These are phyloP conservation scores for Opisthograptis luteolata DNA, from an alignment of 2,888 invertebrate genomes.

Conservation along the genomic window DNA sequence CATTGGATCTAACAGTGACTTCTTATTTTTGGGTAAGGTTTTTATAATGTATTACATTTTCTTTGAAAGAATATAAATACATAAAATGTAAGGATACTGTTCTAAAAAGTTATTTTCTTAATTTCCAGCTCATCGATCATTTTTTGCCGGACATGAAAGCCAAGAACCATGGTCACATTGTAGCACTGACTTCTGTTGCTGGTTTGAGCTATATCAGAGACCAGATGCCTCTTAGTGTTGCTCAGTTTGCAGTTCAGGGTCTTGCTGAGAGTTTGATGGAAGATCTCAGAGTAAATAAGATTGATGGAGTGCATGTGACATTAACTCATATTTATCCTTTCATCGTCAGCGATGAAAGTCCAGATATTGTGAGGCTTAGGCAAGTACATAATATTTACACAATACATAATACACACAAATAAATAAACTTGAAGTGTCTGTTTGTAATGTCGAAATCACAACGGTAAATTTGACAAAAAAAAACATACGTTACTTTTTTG, in stretches of 20 bases:
- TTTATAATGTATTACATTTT: background rate
- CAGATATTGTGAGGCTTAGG: conserved; percentile 82
- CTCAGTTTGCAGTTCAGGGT: conserved; percentile 87
- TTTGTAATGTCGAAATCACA: no score
- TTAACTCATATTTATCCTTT: conserved; percentile 86
- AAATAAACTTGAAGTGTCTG: no score
- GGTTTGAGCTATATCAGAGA: conserved; percentile 84
- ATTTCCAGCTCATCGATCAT: conserved; percentile 80
- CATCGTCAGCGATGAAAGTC: conserved; percentile 81
- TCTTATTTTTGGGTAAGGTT: conserved; percentile 86
- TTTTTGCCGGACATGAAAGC: conserved; percentile 86
- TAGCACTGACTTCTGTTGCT: conserved; percentile 86
- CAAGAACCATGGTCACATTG: conserved; percentile 84
- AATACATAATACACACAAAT: no score
- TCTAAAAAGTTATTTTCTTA: background rate
- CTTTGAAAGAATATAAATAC: background rate
- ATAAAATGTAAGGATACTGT: background rate
- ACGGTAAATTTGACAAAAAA: no score
- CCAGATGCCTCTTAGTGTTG: conserved; percentile 85
- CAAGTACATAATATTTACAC: conserved; percentile 45
- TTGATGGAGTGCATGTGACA: conserved; percentile 83
- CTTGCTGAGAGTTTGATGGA: conserved; percentile 86
- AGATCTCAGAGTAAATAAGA: conserved; percentile 83
- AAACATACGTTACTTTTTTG: no score
- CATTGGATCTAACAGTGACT: conserved; percentile 84